Percentiles rank a stretch among this genome's conserved stretches.
Conservation (phyloP, 35 echinoderm and acorn worm genomes). For the Ptychodera flava region DNA sequence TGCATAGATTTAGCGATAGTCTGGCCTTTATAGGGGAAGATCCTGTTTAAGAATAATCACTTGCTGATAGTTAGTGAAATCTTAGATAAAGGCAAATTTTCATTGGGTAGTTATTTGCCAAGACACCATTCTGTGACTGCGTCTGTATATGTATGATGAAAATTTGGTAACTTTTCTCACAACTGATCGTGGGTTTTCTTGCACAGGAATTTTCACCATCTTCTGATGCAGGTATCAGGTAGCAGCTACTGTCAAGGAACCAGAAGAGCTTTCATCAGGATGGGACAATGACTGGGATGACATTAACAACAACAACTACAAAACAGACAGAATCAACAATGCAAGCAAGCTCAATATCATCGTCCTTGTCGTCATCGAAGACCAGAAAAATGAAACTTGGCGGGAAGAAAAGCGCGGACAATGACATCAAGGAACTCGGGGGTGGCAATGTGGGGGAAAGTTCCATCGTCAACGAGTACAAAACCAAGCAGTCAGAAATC, state of each 20-base stretch:
- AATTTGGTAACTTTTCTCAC: no score
- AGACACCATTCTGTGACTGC: no score
- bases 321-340: slow-evolving; percentile 5
- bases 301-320: slow-evolving; percentile 53
- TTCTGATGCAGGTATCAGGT: no score
- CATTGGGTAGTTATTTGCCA: no score
- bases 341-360: slow-evolving; percentile 25
- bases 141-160: no score
- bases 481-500: slow-evolving; percentile 36
- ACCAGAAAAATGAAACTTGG: slow-evolving; percentile 46
- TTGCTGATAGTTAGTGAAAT: no score
- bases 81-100: no score
- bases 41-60: no score
- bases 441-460: slow-evolving; percentile 34
- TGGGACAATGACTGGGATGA: slow-evolving; percentile 57
- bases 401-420: slow-evolving; percentile 36
- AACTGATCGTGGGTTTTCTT: no score
- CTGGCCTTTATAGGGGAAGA: no score
- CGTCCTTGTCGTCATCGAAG: slow-evolving; percentile 6
- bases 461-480: slow-evolving; percentile 3
- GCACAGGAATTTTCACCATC: no score
- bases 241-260: background rate
- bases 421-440: slow-evolving; percentile 1
- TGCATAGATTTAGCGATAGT: no score
- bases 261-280: slow-evolving; percentile 26